These are phyloP conservation scores for Hipparchia semele DNA, from an alignment of 2,888 invertebrate genomes.

Conservation along the genomic window DNA sequence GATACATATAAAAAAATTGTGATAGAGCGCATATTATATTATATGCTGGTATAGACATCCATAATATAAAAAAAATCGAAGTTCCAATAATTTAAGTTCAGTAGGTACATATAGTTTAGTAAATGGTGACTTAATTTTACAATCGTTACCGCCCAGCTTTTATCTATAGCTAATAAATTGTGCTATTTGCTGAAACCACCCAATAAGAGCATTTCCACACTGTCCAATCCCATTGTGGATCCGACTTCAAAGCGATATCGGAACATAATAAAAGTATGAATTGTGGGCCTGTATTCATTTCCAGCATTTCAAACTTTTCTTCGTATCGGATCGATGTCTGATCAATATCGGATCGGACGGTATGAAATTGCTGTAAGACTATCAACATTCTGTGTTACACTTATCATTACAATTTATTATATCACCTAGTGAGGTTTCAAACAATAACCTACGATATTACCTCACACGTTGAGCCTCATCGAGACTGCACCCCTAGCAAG, in stretches of 20 bases:
- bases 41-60: too few species aligned
- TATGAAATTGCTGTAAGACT: conserved; percentile 40
- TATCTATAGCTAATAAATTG: conserved; percentile 75
- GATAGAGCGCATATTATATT: too few species aligned
- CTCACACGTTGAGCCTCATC: conserved; percentile 62
- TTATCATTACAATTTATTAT: conserved; percentile 61
- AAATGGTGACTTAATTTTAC: conserved; percentile 41
- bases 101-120: conserved; percentile 16
- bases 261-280: neutral
- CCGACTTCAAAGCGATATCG: neutral
- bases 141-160: conserved; percentile 53
- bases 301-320: neutral
- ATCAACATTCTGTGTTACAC: conserved; percentile 60
- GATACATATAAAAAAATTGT: too few species aligned
- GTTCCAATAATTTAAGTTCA: neutral
- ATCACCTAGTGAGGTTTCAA: conserved; percentile 81
- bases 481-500: neutral
- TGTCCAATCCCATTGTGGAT: neutral
- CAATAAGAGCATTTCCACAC: conserved; percentile 41
- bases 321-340: neutral
- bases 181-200: conserved; percentile 71
- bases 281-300: neutral
- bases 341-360: conserved; percentile 6
- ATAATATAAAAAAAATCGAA: too few species aligned
- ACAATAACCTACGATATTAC: conserved; percentile 67